phyloP scores from a whole-genome alignment of 2,797 vertebrate genomes.

The Echeneis naucrates region DNA sequence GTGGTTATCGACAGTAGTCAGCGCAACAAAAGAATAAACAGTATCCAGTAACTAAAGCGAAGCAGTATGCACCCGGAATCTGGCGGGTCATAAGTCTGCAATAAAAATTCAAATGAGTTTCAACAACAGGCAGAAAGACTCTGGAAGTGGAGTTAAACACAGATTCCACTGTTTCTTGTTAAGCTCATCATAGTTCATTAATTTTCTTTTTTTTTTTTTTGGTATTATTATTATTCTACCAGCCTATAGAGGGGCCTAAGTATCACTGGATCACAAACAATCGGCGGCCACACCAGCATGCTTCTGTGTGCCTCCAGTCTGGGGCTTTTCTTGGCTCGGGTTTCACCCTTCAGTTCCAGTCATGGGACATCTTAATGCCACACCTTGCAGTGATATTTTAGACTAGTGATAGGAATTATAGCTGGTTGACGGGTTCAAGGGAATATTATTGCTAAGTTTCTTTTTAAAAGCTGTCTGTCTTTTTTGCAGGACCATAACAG shows the following conservation, averaged over 20 bases:
- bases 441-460: too few species aligned
- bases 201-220: conserved; percentile 21
- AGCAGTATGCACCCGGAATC: conserved; percentile 52
- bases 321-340: conserved; percentile 14
- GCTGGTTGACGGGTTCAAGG: too few species aligned
- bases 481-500: too few species aligned
- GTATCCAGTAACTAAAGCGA: conserved; percentile 37
- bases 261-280: conserved; percentile 11
- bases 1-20: conserved; percentile 28
- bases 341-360: conserved; percentile 1
- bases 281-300: neutral
- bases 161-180: conserved; percentile 32
- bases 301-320: conserved; percentile 6
- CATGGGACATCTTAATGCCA: conserved; percentile 2
- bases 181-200: conserved; percentile 40
- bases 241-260: conserved; percentile 1
- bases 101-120: conserved; percentile 68
- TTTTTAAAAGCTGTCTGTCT: too few species aligned
- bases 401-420: neutral
- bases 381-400: neutral
- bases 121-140: conserved; percentile 37
- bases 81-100: conserved; percentile 65
- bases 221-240: conserved; percentile 18
- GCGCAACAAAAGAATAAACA: conserved; percentile 54
- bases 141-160: conserved; percentile 48